Base-by-base conservation (phyloP, 1,140 invertebrate species). In the Tetramorium alpestre region DNA sequence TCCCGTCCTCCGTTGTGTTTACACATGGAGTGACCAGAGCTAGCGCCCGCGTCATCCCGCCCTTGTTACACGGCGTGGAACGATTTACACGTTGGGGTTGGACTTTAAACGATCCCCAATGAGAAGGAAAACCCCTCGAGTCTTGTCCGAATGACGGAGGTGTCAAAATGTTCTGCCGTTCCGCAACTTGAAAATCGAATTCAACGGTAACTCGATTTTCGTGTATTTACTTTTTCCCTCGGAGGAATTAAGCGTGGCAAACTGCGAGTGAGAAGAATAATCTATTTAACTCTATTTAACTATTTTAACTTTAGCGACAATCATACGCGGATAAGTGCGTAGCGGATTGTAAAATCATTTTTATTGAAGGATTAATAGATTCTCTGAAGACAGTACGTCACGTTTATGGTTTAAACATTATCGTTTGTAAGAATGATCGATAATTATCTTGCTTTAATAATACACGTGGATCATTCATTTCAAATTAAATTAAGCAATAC, bases 1-100 rank as follows among this genome's bases (percentile, higher is more conserved):
- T 49, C 44, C 16, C 85, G 33, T 62, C 33, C 41, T 80, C 25
- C 51, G 16, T 16, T 81, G 51, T 88, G 77, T 87, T 88, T 82
- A 64, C 75, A 56, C 67, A 64, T 22, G 67, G 11, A 49, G 56
- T 72, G 69, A 60, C 78, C 78, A 62, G 51, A 33, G 65, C 65
- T 44, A 18, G 22, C 47, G 28, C 78, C 13, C 60, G 8, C 25
- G 22, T 22, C 28, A 33, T 33, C 16, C 44, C 38, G 16, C 10
- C 62, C 44, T 38, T 56, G 76, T 49, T 65, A 65, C 44, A 80
- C 76, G 13, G 16, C 60, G 25, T 78, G 41, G 44, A 78, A 65
- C 58, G 25, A 78, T 78, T 78, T 78, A 77, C 75, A 62, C 41
- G 38, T 16, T 41, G 18, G 60, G 62, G 44, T 38, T 38, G 60